Evolutionary conservation across 2,113 vertebrate genomes (phyloP).

Genomic region (Okapia johnstoni): DNA sequence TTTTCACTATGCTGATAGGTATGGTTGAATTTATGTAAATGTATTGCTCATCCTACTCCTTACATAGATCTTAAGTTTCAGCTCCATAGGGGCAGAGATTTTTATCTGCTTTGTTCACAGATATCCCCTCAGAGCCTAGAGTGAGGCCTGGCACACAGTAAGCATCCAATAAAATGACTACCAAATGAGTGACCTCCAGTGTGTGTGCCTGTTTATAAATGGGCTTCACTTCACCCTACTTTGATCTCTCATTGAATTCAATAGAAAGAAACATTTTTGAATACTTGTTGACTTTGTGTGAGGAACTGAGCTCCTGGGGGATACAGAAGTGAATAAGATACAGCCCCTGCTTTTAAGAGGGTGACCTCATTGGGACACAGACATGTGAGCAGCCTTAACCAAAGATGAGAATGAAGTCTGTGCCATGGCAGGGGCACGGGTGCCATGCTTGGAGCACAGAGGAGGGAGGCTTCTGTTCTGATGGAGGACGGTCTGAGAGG

Average conservation of each 20-base stretch:
- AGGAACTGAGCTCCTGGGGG: background rate
- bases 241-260: background rate
- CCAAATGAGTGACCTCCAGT: background rate
- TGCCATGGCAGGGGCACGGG: background rate
- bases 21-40: slow-evolving; percentile 7
- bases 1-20: background rate
- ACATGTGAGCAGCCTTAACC: background rate
- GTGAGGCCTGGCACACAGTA: background rate
- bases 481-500: background rate
- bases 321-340: background rate
- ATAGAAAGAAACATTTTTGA: background rate
- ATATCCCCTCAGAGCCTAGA: background rate
- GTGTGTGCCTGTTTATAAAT: background rate
- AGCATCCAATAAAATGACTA: background rate
- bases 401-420: background rate
- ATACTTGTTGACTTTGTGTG: background rate
- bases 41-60: background rate
- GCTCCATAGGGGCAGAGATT: background rate
- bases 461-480: background rate
- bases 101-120: slow-evolving; percentile 11
- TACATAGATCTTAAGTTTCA: background rate
- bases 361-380: background rate
- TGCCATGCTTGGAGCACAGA: background rate
- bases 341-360: background rate
- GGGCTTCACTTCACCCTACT: background rate